phyloP scores from a whole-genome alignment of 2,113 vertebrate species.

The Brachionichthys hirsutus region DNA sequence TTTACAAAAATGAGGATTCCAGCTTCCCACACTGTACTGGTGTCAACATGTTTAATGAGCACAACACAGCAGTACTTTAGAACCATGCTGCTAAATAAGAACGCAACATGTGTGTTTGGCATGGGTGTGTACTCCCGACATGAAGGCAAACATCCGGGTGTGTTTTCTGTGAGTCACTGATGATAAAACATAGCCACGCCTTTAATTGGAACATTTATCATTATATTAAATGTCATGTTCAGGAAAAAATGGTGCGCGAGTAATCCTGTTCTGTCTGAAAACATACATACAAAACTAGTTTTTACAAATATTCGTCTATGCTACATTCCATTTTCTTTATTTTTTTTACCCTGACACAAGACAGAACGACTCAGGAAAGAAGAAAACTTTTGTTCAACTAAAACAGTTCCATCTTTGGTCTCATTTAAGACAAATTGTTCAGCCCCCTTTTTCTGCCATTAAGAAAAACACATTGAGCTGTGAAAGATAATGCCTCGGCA shows the following conservation, averaged over 20 bases:
- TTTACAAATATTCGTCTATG: not conserved
- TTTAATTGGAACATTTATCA: conserved; percentile 1
- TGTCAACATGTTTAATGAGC: not conserved
- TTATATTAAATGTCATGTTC: conserved; percentile 35
- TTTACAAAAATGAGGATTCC: not conserved
- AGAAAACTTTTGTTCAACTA: not conserved
- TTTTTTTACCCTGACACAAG: too few relatives aligned
- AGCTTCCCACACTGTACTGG: not conserved
- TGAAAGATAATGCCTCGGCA: conserved; percentile 1
- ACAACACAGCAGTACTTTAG: conserved; percentile 4
- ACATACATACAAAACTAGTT: not conserved
- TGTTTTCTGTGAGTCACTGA: not conserved
- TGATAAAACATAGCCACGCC: conserved; percentile 25
- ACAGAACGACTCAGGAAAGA: not conserved
- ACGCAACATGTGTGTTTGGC: not conserved
- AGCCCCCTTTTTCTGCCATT: conserved; percentile 42
- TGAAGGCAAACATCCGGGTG: conserved; percentile 26
- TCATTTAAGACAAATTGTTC: conserved; percentile 26
- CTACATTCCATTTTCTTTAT: not conserved
- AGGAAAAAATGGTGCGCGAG: conserved; percentile 28
- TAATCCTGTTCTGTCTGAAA: conserved; percentile 8
- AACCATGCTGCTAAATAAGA: not conserved
- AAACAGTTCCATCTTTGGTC: conserved; percentile 48
- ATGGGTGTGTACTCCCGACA: not conserved
- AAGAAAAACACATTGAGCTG: conserved; percentile 23